phyloP scores from a whole-genome alignment of 2,113 vertebrate genomes.

The Sturnira hondurensis region DNA sequence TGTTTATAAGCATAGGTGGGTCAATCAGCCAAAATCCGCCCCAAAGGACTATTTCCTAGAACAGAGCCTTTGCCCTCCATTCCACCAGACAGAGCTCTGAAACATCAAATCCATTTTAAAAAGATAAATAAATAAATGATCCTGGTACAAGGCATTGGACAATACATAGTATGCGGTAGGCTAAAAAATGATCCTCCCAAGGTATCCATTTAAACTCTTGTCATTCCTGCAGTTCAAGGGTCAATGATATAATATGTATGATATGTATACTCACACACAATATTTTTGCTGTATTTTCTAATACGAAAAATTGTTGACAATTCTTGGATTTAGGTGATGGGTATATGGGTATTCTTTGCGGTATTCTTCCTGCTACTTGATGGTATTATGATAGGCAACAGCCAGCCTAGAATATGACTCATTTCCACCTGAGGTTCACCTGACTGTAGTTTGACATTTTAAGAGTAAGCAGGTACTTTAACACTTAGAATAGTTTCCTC shows the following conservation, averaged over 20 bases:
- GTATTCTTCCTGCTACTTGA: background rate
- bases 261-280: background rate
- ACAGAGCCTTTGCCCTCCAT: no score
- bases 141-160: background rate
- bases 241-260: background rate
- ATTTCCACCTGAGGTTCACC: background rate
- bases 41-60: no score
- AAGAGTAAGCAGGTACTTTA: conserved; percentile 32
- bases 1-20: no score
- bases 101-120: no score
- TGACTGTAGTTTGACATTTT: background rate
- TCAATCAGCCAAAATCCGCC: no score
- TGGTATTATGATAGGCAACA: conserved; percentile 3
- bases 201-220: background rate
- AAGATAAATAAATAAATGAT: no score
- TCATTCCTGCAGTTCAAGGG: background rate
- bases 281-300: background rate
- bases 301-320: background rate
- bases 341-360: background rate
- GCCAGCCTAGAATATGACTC: background rate
- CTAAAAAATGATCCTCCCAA: background rate
- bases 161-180: background rate
- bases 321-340: background rate
- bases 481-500: conserved; percentile 7
- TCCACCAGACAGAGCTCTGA: no score